Conservation (phyloP, 2,113 vertebrate genomes). For the Setophaga petechia region DNA sequence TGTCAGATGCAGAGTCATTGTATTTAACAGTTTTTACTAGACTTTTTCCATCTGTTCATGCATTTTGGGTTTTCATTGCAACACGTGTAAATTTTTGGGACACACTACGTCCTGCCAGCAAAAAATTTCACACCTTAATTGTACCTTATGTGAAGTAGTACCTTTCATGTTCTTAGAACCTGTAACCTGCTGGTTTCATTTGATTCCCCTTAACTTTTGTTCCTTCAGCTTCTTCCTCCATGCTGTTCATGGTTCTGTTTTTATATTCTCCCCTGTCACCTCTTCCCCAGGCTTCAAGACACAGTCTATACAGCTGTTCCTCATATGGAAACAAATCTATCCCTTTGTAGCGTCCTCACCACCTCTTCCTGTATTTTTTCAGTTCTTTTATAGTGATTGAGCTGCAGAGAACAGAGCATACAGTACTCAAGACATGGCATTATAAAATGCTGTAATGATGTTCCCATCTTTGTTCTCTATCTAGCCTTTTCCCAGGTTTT, state of each 20-base stretch:
- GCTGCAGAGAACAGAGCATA: neutral
- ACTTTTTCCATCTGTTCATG: neutral
- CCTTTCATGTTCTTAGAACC: neutral
- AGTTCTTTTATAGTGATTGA: neutral
- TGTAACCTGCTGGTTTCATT: constrained; percentile 1
- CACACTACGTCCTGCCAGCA: neutral
- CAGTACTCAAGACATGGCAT: neutral
- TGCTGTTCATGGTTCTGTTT: neutral
- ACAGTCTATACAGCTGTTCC: neutral
- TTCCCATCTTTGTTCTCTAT: neutral
- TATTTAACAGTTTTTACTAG: neutral
- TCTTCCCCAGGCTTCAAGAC: neutral
- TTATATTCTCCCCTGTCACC: neutral
- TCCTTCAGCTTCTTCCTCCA: neutral
- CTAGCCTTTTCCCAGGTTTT: neutral
- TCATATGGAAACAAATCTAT: neutral
- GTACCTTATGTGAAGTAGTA: neutral
- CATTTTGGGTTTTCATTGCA: neutral
- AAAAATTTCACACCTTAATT: neutral
- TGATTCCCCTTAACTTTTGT: neutral
- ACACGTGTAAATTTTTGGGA: neutral
- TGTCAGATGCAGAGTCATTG: neutral
- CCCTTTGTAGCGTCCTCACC: neutral
- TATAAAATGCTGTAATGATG: neutral
- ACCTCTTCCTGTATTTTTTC: neutral